Evolutionary conservation across 2,888 invertebrate species (phyloP), one percentile per base, ranked within the genome.

Genomic region (Reticulitermes lucifugus): DNA sequence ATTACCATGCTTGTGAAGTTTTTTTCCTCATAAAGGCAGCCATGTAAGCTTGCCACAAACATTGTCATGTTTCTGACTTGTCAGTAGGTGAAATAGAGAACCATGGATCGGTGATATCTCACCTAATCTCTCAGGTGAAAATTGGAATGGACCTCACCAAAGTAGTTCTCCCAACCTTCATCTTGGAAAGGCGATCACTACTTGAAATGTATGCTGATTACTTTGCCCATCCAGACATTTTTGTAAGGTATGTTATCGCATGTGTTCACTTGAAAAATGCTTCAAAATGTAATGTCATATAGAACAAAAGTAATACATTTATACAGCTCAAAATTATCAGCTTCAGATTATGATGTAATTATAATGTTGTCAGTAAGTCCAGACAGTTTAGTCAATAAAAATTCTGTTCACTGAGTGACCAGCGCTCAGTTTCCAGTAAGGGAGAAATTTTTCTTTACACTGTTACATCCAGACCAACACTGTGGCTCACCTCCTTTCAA

Each of bases 171-270:
- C 99, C 99, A 41, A 99, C 99, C 46, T 99, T 99, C 90, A 99
- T 99, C 88, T 92, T 99, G 89, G 99, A 99, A 91, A 94, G 98
- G 91, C 94, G 99, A 87, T 99, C 99, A 0, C 93, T 99, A 70
- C 93, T 99, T 79, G 99, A 99, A 92, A 99, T 99, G 99, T 99
- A 99, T 91, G 99, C 99, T 81, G 99, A 99, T 92, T 99, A 99
- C 90, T 99, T 99, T 92, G 98, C 99, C 21, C 99, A 99, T 93
- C 99, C 99, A 0, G 99, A 99, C 91, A 94, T 98, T 89, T 99
- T 99, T 92, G 93, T 96, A 87, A 96, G 94, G 98, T 98, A 91
- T 90, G 91, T 89, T 35, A 25, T 60, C 22, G 3, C 70, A 70
- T 18, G 14, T 18, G 18, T 18, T 18, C 2, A 55, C 14, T 55